Conservation (phyloP, 2,797 vertebrate species). For the Pseudochirops cupreus region DNA sequence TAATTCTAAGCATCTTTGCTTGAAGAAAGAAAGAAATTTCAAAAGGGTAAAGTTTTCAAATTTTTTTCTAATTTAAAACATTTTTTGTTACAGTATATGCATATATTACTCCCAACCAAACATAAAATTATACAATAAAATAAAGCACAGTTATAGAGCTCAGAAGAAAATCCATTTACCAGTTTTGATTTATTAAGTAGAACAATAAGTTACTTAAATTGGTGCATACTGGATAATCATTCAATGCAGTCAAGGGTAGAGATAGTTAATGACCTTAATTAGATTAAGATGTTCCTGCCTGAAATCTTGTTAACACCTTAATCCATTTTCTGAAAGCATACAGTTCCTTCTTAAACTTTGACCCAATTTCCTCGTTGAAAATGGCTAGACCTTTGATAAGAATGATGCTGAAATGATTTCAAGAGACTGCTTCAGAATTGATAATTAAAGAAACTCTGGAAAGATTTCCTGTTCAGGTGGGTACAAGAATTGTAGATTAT, state of each 20-base stretch:
- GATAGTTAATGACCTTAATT: not conserved
- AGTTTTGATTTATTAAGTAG: not conserved
- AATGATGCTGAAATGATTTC: not conserved
- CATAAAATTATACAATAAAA: not conserved
- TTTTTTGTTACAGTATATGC: not conserved
- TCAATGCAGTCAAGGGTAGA: not conserved
- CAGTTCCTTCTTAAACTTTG: not conserved
- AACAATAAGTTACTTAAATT: not conserved
- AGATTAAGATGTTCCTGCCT: not conserved
- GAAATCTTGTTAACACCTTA: not conserved
- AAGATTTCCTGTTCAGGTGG: not conserved
- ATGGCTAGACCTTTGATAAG: not conserved
- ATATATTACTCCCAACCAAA: not conserved
- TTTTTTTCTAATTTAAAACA: not conserved
- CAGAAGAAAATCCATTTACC: not conserved
- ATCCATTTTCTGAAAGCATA: not conserved
- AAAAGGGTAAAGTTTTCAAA: not conserved
- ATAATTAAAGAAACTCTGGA: not conserved
- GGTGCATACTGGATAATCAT: not conserved
- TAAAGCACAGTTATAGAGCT: not conserved
- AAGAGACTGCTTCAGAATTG: not conserved
- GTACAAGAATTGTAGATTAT: not conserved
- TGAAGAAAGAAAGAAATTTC: not conserved
- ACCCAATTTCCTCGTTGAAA: not conserved
- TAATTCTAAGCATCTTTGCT: not conserved